Conservation (phyloP, 2,113 vertebrate genomes). For the Boulengeromyrus knoepffleri region DNA sequence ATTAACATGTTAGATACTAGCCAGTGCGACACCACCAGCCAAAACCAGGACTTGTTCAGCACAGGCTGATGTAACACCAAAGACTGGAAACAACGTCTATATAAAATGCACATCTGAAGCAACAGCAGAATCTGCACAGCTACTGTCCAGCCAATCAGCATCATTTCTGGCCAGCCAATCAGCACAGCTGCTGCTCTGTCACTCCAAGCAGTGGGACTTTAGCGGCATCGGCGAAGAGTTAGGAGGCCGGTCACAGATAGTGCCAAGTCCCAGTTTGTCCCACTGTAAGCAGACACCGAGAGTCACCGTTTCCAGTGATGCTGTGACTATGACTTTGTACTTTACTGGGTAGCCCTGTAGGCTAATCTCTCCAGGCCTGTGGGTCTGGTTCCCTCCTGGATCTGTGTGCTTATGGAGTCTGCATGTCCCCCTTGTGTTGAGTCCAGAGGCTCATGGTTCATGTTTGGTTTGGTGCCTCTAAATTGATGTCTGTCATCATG, state of each 20-base stretch:
- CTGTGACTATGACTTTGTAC: neutral
- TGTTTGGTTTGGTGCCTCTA: neutral
- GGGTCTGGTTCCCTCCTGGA: neutral
- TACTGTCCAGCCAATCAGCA: conserved; percentile 7
- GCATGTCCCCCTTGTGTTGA: neutral
- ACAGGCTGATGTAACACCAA: neutral
- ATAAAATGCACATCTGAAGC: neutral
- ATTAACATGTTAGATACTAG: neutral
- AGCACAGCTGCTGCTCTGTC: neutral
- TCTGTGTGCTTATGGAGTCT: neutral
- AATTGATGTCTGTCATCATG: neutral
- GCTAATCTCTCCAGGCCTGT: neutral
- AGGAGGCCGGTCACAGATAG: neutral
- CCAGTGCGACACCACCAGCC: neutral
- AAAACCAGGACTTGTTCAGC: neutral
- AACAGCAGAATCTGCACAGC: neutral
- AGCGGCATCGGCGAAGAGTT: neutral
- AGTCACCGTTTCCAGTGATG: neutral
- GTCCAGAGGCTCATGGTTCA: neutral
- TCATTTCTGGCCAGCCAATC: neutral
- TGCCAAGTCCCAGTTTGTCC: neutral
- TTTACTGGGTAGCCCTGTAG: neutral
- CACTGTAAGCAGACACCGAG: neutral
- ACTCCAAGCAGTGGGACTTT: neutral
- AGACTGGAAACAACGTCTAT: neutral